phyloP scores from a whole-genome alignment of 2,888 invertebrate species.

The Diogma glabrata region DNA sequence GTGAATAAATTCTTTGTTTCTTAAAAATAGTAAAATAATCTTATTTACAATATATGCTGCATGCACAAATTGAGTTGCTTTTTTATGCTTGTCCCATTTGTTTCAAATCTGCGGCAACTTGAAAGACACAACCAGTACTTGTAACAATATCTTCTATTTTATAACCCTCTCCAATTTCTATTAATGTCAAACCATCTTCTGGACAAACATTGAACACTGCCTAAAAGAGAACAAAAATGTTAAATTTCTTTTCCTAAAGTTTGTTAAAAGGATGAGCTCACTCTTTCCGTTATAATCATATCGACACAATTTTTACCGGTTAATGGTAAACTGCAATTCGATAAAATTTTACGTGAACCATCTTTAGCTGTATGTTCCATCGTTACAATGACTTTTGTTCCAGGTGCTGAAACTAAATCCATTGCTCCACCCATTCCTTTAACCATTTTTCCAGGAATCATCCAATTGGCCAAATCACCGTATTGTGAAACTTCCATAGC shows the following conservation, averaged over 20 bases:
- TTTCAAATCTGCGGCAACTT: conserved; percentile 67
- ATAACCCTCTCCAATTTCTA: conserved; percentile 80
- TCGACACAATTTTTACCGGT: conserved; percentile 92
- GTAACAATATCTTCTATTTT: conserved; percentile 75
- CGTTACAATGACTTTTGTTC: conserved; percentile 87
- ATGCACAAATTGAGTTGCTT: too few species aligned
- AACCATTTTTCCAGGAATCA: conserved; percentile 97
- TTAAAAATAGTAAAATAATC: too few species aligned
- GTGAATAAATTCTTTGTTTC: too few species aligned
- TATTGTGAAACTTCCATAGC: conserved; percentile 96
- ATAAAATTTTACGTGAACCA: conserved; percentile 86
- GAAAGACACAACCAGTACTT: conserved; percentile 78
- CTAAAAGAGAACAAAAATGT: too few species aligned
- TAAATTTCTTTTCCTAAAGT: too few species aligned
- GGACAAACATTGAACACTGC: conserved; percentile 85
- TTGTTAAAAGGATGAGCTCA: too few species aligned
- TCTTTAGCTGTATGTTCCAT: conserved; percentile 95
- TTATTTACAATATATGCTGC: too few species aligned
- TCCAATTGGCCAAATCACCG: conserved; percentile 99
- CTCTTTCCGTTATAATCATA: conserved; percentile 95
- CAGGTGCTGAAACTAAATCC: conserved; percentile 89
- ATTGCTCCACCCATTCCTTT: conserved; percentile 99
- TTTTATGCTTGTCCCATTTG: conserved; percentile 59
- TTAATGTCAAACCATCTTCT: conserved; percentile 68
- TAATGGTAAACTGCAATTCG: conserved; percentile 75